Conservation (phyloP, 1,140 invertebrate genomes). For the Ceratina calcarata region DNA sequence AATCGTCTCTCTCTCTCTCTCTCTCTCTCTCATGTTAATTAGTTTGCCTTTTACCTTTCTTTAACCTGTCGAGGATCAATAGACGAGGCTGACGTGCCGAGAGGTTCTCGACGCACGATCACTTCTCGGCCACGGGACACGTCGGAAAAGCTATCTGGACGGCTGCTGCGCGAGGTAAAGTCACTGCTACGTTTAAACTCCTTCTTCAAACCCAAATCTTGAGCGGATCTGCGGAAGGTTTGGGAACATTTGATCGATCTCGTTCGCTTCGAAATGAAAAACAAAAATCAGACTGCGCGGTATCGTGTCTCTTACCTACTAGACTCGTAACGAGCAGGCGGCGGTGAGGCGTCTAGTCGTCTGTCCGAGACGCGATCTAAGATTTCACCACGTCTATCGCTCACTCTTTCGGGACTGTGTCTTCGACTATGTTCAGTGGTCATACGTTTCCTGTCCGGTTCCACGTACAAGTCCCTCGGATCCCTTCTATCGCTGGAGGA, state of each 20-base stretch:
- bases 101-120: slow-evolving; percentile 74
- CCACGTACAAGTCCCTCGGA: slow-evolving; percentile 72
- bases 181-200: slow-evolving; percentile 76
- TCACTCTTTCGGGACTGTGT: slow-evolving; percentile 73
- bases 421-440: slow-evolving; percentile 73
- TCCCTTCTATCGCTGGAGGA: slow-evolving; percentile 74
- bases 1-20: too few species aligned
- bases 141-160: slow-evolving; percentile 75
- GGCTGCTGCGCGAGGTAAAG: slow-evolving; percentile 73
- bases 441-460: slow-evolving; percentile 75
- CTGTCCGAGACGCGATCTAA: slow-evolving; percentile 76
- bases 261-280: not conserved
- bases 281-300: too few species aligned
- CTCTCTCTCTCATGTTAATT: not conserved
- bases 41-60: slow-evolving; percentile 73
- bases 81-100: slow-evolving; percentile 69
- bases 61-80: slow-evolving; percentile 78
- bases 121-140: slow-evolving; percentile 75
- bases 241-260: not conserved
- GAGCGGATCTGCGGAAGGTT: slow-evolving; percentile 68
- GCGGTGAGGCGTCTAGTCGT: slow-evolving; percentile 72
- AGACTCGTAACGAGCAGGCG: slow-evolving; percentile 75
- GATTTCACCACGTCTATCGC: slow-evolving; percentile 73
- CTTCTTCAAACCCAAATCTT: slow-evolving; percentile 76
- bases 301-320: slow-evolving; percentile 72